phyloP scores from a whole-genome alignment of 2,113 vertebrate genomes.

The Hypomesus transpacificus region DNA sequence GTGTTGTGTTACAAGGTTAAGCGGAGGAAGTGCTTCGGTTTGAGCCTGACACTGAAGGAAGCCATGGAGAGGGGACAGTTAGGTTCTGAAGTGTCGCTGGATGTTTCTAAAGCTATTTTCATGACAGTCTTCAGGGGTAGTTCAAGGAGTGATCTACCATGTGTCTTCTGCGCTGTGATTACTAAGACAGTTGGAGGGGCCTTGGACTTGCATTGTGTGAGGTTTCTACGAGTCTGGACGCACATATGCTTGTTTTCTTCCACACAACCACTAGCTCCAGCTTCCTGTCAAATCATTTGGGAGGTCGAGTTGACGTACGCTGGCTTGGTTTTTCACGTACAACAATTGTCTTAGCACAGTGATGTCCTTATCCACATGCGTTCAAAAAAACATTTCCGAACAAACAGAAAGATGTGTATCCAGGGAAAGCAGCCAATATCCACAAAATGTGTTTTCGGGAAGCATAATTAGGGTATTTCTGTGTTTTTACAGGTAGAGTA shows the following conservation, averaged over 20 bases:
- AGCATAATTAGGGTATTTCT: slow-evolving; percentile 12
- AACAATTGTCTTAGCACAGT: slow-evolving; percentile 28
- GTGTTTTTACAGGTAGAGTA: slow-evolving; percentile 28
- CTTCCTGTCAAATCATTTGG: slow-evolving; percentile 23
- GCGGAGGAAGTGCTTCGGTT: slow-evolving; percentile 47
- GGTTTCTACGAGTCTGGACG: slow-evolving; percentile 15
- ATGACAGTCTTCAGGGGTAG: slow-evolving; percentile 12
- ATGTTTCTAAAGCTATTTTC: slow-evolving; percentile 50
- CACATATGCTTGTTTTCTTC: background rate
- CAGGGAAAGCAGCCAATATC: slow-evolving; percentile 32
- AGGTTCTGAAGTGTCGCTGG: slow-evolving; percentile 46
- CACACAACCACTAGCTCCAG: slow-evolving; percentile 3
- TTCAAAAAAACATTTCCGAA: slow-evolving; percentile 26
- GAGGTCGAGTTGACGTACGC: slow-evolving; percentile 38
- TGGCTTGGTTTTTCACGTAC: slow-evolving; percentile 17
- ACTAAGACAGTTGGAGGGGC: slow-evolving; percentile 43
- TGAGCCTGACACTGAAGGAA: slow-evolving; percentile 54
- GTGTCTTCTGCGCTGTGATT: slow-evolving; percentile 49
- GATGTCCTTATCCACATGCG: slow-evolving; percentile 37
- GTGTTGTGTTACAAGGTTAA: slow-evolving; percentile 39
- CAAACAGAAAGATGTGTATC: slow-evolving; percentile 17
- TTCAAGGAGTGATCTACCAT: slow-evolving; percentile 52
- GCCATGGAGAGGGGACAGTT: slow-evolving; percentile 41
- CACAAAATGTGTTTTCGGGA: slow-evolving; percentile 22
- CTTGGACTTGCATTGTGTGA: slow-evolving; percentile 34